Evolutionary conservation across 2,888 invertebrate genomes (phyloP), one percentile per base, ranked within the genome.

Genomic region (Pammene aurita): DNA sequence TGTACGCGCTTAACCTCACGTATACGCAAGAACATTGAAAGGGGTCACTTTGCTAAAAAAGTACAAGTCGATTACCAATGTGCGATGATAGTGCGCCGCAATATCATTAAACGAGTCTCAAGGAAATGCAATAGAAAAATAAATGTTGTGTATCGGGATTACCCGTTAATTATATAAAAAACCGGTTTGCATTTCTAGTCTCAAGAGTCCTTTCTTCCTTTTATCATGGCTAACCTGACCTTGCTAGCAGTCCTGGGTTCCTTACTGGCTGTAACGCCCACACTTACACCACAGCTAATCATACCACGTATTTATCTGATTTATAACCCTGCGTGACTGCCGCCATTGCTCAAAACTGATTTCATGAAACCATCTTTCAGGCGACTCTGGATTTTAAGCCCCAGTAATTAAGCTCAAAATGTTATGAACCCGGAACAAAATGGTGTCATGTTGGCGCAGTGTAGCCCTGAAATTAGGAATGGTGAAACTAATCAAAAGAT

Each of bases 301-400:
- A 75, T 77, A 75, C 76, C 76, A 74, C 76, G 78, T 84, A 88
- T 87, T 87, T 87, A 85, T 84, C 84, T 84, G 88, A 89, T 89
- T 90, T 89, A 89, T 87, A 74, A 72, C 79, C 73, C 76, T 88
- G 84, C 90, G 90, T 90, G 90, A 89, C 90, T 83, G 71, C 76
- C 76, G 74, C 82, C 86, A 87, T 87, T 85, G 80, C 81, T 85
- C 80, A 85, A 87, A 89, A 89, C 85, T 88, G 87, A 87, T 88
- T 87, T 89, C 86, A 87, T 83, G 79, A 81, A 77, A 78, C 76
- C 79, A 78, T 75, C 76, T 76, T 75, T 70, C 79, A 81, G 74
- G 73, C 81, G 72, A 85, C 81, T 80, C 70, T 81, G 76, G 73
- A 80, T 86, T 82, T 75, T 85, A 84, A 75, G 66, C 52, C 72